Conservation (phyloP, 2,113 vertebrate species). For the Mormyrus iriodes region DNA sequence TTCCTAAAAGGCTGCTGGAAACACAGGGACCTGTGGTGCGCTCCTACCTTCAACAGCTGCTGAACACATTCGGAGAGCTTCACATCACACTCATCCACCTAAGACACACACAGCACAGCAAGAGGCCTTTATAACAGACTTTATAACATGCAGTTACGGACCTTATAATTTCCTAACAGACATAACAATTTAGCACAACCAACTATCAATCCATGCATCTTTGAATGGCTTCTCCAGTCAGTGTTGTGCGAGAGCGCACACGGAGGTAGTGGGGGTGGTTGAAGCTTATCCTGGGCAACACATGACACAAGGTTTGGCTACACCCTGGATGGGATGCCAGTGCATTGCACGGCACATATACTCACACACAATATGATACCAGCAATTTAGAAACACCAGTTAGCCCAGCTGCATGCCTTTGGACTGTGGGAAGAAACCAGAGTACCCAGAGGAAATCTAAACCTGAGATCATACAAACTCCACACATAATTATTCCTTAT, state of each 20-base stretch:
- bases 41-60: constrained; percentile 61
- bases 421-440: neutral
- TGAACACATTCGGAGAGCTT: constrained; percentile 80
- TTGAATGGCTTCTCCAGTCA: neutral
- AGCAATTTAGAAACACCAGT: neutral
- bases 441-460: neutral
- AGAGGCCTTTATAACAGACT: neutral
- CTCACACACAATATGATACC: neutral
- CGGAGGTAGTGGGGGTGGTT: neutral
- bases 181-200: neutral
- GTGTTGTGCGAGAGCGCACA: neutral
- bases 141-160: neutral
- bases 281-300: neutral
- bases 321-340: neutral
- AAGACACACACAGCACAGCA: constrained; percentile 12
- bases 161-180: neutral
- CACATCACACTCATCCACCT: constrained; percentile 86
- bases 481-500: neutral
- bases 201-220: neutral
- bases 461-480: neutral
- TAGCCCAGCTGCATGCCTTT: neutral
- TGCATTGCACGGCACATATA: neutral
- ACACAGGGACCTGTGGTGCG: neutral
- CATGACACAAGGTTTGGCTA: neutral
- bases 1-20: neutral